Evolutionary conservation across 2,113 vertebrate species (phyloP), one percentile per base, ranked within the genome.

Genomic region (Muntiacus reevesi): DNA sequence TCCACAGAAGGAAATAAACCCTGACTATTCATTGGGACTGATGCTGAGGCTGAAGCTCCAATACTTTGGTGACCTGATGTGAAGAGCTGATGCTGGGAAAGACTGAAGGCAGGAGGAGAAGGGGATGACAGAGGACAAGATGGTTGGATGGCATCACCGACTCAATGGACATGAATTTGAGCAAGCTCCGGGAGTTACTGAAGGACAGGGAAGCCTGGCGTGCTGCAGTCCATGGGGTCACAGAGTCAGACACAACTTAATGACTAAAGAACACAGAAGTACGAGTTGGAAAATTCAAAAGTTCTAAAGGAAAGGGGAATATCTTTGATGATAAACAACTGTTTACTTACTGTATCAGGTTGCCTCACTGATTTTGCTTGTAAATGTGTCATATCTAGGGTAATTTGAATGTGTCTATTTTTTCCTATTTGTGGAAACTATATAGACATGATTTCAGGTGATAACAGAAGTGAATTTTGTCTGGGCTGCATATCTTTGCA

Each of bases 401-500:
- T 89, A 85, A 84, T 27, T 55, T 91, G 19, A 78, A 59, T 82
- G 19, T 78, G 9, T 89, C 10, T 19, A 27, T 52, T 93, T 79
- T 84, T 91, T 52, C 33, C 6, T 82, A 82, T 85, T 62, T 81
- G 54, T 67, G 4, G 76, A 59, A 92, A 78, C 82, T 87, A 5
- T 60, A 47, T 13, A 19, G 7, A 83, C 8, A 33, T 30, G 40
- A 33, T 67, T 85, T 86, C 67, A 28, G 13, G 40, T 76, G 81
- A 84, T n/a, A 91, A 71, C 52, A 89, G 76, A 95, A 89, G 57
- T 60, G n/a, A 86, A 95, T 55, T 91, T 83, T 83, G 15, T 71
- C 43, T 2, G 3, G 78, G 33, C 3, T 84, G 2, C 52, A 14
- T 52, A 86, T 71, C 15, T 62, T 83, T 82, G 16, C 23, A 64